Conservation (phyloP, 2,797 vertebrate genomes). For the Paguma larvata region DNA sequence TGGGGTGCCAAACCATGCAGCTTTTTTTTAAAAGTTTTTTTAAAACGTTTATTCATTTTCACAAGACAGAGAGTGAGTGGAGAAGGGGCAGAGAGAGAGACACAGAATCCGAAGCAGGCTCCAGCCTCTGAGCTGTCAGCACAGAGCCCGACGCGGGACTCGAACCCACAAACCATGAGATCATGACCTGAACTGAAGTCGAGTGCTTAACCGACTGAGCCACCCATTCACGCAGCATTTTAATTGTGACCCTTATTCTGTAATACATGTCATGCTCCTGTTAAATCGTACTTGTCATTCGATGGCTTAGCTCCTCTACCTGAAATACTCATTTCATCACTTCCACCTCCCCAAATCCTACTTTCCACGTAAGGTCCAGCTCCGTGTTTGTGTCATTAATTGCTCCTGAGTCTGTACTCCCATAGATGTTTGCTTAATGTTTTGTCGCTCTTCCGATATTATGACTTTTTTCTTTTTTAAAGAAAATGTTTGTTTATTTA, state of each 20-base stretch:
- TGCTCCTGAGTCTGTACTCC: neutral
- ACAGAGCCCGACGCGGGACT: too few relatives aligned
- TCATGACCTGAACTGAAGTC: too few relatives aligned
- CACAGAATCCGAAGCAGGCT: neutral
- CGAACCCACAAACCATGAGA: too few relatives aligned
- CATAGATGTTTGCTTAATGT: neutral
- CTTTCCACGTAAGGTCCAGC: conserved; percentile 19
- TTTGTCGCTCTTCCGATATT: neutral
- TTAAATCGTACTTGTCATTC: neutral
- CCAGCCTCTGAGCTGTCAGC: neutral
- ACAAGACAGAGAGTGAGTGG: neutral
- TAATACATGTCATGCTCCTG: neutral
- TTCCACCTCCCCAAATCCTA: neutral
- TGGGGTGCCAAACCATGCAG: too few relatives aligned
- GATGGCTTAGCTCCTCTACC: neutral
- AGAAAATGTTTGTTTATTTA: too few relatives aligned
- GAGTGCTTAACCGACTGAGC: neutral
- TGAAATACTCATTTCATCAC: conserved; percentile 16
- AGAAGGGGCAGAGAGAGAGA: neutral
- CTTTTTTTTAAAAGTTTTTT: too few relatives aligned
- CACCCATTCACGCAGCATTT: neutral
- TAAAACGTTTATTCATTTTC: neutral
- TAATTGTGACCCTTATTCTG: neutral
- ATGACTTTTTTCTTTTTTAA: too few relatives aligned
- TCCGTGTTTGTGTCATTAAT: neutral